These are phyloP conservation scores for Hydra vulgaris DNA, from an alignment of 30 jellyfish, hydroid and myxozoan species.

Conservation along the genomic window DNA sequence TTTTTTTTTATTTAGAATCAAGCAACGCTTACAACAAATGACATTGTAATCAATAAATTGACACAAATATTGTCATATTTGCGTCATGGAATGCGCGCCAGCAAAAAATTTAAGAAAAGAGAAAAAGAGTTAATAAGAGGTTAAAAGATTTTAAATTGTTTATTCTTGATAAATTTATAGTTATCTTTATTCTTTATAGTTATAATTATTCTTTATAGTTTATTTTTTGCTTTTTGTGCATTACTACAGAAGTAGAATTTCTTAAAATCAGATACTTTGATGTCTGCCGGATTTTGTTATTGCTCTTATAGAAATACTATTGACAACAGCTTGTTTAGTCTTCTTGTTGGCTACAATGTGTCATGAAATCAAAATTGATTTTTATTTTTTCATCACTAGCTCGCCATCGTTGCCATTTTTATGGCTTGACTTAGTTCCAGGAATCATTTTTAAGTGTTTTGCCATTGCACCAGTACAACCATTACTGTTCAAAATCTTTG, in stretches of 20 bases:
- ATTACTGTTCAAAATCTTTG: too few species aligned
- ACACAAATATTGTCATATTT: slow-evolving; percentile 90
- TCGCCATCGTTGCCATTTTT: neutral
- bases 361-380: neutral
- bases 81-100: slow-evolving; percentile 96
- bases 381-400: neutral
- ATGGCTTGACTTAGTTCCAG: neutral
- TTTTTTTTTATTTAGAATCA: slow-evolving; percentile 43
- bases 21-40: slow-evolving; percentile 93
- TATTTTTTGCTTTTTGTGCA: too few species aligned
- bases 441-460: neutral
- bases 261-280: too few species aligned
- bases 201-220: too few species aligned
- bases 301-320: neutral
- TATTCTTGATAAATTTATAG: too few species aligned
- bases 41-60: slow-evolving; percentile 91
- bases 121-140: slow-evolving; percentile 86
- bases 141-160: slow-evolving; percentile 2
- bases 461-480: neutral
- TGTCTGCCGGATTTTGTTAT: too few species aligned
- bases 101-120: slow-evolving; percentile 62
- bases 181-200: too few species aligned
- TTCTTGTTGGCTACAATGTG: neutral
- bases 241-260: too few species aligned
- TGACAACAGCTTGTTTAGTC: neutral